phyloP scores from a whole-genome alignment of 2,797 vertebrate species.

The Rallus crepitans region DNA sequence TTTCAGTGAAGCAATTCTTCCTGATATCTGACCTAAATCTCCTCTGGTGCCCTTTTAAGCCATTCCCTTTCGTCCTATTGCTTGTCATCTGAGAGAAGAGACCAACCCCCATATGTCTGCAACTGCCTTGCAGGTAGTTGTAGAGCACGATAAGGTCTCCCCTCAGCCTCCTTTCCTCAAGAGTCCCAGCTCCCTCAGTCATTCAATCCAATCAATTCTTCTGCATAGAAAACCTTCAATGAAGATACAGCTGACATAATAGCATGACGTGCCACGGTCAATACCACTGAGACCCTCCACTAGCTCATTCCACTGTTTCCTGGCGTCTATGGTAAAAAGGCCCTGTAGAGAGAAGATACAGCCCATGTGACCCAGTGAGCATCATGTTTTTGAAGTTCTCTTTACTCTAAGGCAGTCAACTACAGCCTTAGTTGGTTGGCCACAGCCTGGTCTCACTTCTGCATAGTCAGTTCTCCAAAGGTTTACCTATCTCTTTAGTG shows the following conservation, averaged over 20 bases:
- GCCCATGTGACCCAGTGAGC: background rate
- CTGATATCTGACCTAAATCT: too few relatives aligned
- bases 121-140: too few relatives aligned
- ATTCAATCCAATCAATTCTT: background rate
- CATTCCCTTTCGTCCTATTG: too few relatives aligned
- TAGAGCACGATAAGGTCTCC: too few relatives aligned
- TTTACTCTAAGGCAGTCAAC: background rate
- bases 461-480: background rate
- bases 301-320: background rate
- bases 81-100: too few relatives aligned
- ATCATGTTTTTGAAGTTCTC: background rate
- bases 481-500: background rate
- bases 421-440: background rate
- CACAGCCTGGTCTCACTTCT: background rate
- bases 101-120: too few relatives aligned
- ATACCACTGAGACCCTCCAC: background rate
- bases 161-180: too few relatives aligned
- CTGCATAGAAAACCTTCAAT: background rate
- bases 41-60: too few relatives aligned
- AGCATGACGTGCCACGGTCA: accelerated
- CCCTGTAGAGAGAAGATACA: background rate
- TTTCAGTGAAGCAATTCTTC: too few relatives aligned
- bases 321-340: background rate
- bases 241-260: background rate
- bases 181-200: too few relatives aligned